Evolutionary conservation across 2,797 vertebrate species (phyloP), one percentile per base, ranked within the genome.

Genomic region (Trematomus bernacchii): DNA sequence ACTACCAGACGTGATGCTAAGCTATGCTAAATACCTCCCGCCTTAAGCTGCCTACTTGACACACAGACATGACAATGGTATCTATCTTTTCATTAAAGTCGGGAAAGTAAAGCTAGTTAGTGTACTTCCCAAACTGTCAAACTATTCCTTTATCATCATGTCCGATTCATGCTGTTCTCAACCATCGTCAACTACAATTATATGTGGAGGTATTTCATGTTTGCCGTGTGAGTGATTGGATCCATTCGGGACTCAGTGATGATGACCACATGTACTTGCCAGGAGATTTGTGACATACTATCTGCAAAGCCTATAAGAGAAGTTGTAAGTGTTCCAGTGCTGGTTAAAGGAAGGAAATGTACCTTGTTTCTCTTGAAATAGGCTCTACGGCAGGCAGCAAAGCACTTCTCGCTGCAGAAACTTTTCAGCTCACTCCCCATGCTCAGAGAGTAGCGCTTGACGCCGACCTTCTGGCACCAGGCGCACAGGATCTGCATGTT

Each of bases 331-430:
- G 64, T 59, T 40, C 54, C 52, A 65, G 33, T 37, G 8, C 40
- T 67, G 62, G 80, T 54, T 33, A 64, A 61, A 48, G 33, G 73
- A 61, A 47, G 52, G 33, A 10, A 1, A 86, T 94, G 96, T 97
- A 99, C 98, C 98, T 99, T 99, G 90, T 99, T 99, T 87, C 98
- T 97, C 92, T 99, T 99, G 92, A 99, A 99, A 92, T 99, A 99
- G 85, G 98, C 98, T 92, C 98, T 96, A 88, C 98, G 96, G 92
- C 98, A 99, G 88, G 98, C 97, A 6, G 98, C 98, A 86, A 99
- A 99, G 95, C 98, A 99, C 94, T 99, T 99, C 94, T 99, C 98
- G 48, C 98, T 99, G 96, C 98, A 99, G 96, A 99, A 99, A 93
- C 96, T 98, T 96, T 99, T 99, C 92, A 99, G 94, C 94, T 99